Percentiles rank a stretch among this genome's conserved stretches.
Conservation (phyloP, 1,140 invertebrate genomes). For the Mycetomoellerius zeteki region DNA sequence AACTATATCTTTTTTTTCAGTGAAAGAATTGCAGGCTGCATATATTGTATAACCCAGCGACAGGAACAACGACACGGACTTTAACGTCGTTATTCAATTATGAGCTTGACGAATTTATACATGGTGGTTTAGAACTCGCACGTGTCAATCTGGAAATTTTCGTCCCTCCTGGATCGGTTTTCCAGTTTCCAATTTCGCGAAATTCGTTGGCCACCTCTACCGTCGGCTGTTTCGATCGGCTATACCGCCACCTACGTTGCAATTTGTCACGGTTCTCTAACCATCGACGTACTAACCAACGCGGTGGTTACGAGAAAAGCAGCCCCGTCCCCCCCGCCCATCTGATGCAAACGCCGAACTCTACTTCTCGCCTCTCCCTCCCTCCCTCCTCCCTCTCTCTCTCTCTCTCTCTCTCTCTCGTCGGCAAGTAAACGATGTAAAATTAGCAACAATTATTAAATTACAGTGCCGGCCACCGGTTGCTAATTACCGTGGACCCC, state of each 20-base stretch:
- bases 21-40: slow-evolving; percentile 50
- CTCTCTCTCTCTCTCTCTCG: background rate
- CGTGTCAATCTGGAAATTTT: slow-evolving; percentile 68
- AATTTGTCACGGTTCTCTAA: slow-evolving; percentile 72
- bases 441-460: slow-evolving; percentile 74
- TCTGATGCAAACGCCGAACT: slow-evolving; percentile 15
- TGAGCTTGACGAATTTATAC: slow-evolving; percentile 50
- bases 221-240: slow-evolving; percentile 57
- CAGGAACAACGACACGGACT: background rate
- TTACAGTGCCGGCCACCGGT: slow-evolving; percentile 64
- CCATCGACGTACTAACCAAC: slow-evolving; percentile 65
- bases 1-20: no score
- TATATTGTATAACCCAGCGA: slow-evolving; percentile 6
- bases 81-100: slow-evolving; percentile 61
- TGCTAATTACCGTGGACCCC: slow-evolving; percentile 66
- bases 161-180: slow-evolving; percentile 49
- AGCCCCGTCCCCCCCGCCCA: no score
- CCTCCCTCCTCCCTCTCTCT: background rate
- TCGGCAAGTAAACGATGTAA: slow-evolving; percentile 69
- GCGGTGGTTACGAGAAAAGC: slow-evolving; percentile 52
- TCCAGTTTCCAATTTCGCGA: slow-evolving; percentile 65
- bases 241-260: slow-evolving; percentile 28
- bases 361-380: background rate
- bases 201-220: slow-evolving; percentile 43
- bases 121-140: slow-evolving; percentile 39